These are phyloP conservation scores for Pteruthius melanotis DNA, from an alignment of 2,113 vertebrate species.

Conservation along the genomic window DNA sequence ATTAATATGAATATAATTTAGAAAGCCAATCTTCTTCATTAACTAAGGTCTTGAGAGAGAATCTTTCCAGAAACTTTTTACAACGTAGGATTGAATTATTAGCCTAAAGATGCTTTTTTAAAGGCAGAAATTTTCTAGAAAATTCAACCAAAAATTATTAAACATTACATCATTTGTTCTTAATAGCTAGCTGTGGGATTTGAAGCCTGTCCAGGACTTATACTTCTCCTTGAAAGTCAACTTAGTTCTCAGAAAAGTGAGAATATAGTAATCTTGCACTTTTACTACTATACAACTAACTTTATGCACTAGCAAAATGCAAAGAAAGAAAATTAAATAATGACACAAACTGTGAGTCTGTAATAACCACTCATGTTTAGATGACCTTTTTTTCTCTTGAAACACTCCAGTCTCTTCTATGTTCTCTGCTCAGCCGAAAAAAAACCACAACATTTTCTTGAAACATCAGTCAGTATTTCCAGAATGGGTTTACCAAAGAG, in stretches of 20 bases:
- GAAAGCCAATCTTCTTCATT: background rate
- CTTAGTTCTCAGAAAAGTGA: background rate
- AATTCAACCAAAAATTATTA: background rate
- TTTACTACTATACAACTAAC: background rate
- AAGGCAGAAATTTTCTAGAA: background rate
- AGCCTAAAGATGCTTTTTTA: background rate
- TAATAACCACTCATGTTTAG: background rate
- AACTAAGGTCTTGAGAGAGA: background rate
- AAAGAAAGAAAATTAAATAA: background rate
- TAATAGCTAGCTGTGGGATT: background rate
- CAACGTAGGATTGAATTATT: background rate
- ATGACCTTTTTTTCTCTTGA: background rate
- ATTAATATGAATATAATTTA: background rate
- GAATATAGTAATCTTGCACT: background rate
- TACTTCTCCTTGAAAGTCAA: background rate
- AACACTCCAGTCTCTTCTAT: background rate
- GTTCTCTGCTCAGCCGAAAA: background rate
- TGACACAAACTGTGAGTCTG: background rate
- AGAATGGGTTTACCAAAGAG: background rate
- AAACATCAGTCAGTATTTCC: background rate
- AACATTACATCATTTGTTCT: background rate
- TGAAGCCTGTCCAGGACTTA: background rate
- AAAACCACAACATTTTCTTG: background rate
- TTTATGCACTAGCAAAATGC: background rate
- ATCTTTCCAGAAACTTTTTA: background rate